These are phyloP conservation scores for Lampris incognitus DNA, from an alignment of 2,113 vertebrate genomes.

Conservation along the genomic window DNA sequence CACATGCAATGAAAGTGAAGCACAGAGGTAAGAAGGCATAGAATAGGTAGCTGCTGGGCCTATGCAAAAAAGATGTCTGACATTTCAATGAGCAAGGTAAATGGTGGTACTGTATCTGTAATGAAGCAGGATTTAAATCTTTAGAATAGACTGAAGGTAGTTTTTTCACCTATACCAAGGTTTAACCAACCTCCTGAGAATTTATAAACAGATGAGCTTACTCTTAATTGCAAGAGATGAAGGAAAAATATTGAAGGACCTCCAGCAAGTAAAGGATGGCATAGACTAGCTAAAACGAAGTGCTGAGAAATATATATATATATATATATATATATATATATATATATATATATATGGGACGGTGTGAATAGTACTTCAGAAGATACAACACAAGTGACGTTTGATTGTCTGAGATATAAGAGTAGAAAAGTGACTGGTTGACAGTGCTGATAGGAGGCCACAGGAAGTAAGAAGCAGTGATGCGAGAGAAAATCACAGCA, in stretches of 20 bases:
- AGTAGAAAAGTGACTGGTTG: slow-evolving; percentile 60
- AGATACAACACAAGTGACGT: slow-evolving; percentile 68
- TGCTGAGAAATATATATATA: slow-evolving; percentile 37
- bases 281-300: slow-evolving; percentile 52
- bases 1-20: slow-evolving; percentile 75
- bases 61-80: slow-evolving; percentile 26
- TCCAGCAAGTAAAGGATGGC: slow-evolving; percentile 54
- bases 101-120: slow-evolving; percentile 40
- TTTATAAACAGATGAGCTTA: slow-evolving; percentile 12
- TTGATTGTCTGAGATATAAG: slow-evolving; percentile 78
- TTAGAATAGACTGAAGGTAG: too few relatives aligned
- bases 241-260: slow-evolving; percentile 52
- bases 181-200: slow-evolving; percentile 34
- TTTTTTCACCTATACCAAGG: neutral
- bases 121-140: neutral
- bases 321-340: too few relatives aligned
- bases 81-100: slow-evolving; percentile 36
- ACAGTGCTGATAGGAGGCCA: slow-evolving; percentile 66
- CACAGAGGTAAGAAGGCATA: slow-evolving; percentile 68
- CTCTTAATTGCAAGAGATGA: slow-evolving; percentile 23
- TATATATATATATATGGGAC: slow-evolving; percentile 44
- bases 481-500: slow-evolving; percentile 63
- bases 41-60: slow-evolving; percentile 46
- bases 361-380: slow-evolving; percentile 59
- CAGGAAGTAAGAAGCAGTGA: slow-evolving; percentile 60